phyloP scores from a whole-genome alignment of 2,797 vertebrate genomes.

The Amazonetta brasiliensis region DNA sequence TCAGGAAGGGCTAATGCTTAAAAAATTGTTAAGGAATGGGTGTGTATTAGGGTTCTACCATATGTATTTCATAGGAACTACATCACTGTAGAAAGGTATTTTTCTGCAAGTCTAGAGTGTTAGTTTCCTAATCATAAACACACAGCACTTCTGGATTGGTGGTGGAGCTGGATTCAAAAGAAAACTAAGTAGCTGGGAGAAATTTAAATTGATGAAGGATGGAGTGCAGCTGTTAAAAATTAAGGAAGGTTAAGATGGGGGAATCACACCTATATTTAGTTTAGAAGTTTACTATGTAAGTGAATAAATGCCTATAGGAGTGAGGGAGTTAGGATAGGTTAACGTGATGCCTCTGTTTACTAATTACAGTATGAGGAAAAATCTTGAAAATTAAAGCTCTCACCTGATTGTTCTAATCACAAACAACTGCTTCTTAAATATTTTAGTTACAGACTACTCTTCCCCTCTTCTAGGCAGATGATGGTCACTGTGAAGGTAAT shows the following conservation, averaged over 20 bases:
- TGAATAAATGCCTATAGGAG: neutral
- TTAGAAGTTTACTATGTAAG: neutral
- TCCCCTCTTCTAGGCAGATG: neutral
- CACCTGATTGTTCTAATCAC: neutral
- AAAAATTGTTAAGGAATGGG: neutral
- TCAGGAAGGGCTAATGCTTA: slow-evolving; percentile 84
- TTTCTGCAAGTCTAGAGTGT: slow-evolving; percentile 5
- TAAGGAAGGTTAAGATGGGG: neutral
- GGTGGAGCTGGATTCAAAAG: neutral
- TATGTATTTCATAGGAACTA: neutral
- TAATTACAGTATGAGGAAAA: neutral
- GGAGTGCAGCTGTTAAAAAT: neutral
- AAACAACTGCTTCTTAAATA: neutral
- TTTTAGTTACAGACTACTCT: neutral
- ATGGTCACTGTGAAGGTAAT: neutral
- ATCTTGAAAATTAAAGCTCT: neutral
- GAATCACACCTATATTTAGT: neutral
- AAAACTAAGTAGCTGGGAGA: neutral
- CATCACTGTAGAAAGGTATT: neutral
- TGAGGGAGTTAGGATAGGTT: neutral
- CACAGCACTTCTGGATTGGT: neutral
- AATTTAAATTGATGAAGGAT: neutral
- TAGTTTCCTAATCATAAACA: slow-evolving; percentile 31
- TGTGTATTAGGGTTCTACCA: neutral
- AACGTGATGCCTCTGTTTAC: neutral